A percentile compares a stretch with the other conserved stretches of the same genome.
phyloP scores from a whole-genome alignment of 1,140 invertebrate genomes.

The Drosophila busckii region DNA sequence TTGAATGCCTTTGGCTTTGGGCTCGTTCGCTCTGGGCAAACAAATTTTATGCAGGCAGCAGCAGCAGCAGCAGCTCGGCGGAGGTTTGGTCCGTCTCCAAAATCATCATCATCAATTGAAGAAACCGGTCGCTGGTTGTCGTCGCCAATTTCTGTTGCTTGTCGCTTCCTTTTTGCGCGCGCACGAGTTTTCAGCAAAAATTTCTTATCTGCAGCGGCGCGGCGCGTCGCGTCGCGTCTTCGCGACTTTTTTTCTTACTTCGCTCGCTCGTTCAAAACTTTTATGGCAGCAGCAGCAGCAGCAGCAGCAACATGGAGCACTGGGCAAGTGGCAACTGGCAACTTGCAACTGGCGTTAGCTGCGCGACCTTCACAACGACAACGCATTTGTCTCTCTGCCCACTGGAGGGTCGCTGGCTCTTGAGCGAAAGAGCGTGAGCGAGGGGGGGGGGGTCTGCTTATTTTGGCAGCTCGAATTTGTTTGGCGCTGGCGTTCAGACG shows the following conservation, averaged over 20 bases:
- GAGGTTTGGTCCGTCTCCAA: slow-evolving; percentile 18
- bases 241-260: background rate
- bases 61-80: too few relatives aligned
- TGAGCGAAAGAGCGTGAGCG: background rate
- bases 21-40: too few relatives aligned
- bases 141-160: slow-evolving; percentile 4
- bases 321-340: background rate
- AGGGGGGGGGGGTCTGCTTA: slow-evolving; percentile 32
- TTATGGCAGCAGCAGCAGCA: slow-evolving; percentile 45
- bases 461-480: slow-evolving; percentile 76
- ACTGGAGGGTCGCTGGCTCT: slow-evolving; percentile 26
- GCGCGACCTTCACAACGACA: slow-evolving; percentile 39
- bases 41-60: slow-evolving; percentile 71
- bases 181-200: slow-evolving; percentile 76
- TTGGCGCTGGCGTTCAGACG: slow-evolving; percentile 48
- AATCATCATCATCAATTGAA: slow-evolving; percentile 46
- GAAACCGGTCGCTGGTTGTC: slow-evolving; percentile 39
- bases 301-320: background rate
- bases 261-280: slow-evolving; percentile 41
- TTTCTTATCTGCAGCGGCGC: slow-evolving; percentile 58
- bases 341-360: slow-evolving; percentile 34
- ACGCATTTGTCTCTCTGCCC: slow-evolving; percentile 46
- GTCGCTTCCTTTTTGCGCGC: slow-evolving; percentile 60
- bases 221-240: background rate
- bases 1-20: too few relatives aligned